A percentile compares a stretch with the other conserved stretches of the same genome.
phyloP scores from a whole-genome alignment of 2,113 vertebrate species.

The Dasyprocta punctata region DNA sequence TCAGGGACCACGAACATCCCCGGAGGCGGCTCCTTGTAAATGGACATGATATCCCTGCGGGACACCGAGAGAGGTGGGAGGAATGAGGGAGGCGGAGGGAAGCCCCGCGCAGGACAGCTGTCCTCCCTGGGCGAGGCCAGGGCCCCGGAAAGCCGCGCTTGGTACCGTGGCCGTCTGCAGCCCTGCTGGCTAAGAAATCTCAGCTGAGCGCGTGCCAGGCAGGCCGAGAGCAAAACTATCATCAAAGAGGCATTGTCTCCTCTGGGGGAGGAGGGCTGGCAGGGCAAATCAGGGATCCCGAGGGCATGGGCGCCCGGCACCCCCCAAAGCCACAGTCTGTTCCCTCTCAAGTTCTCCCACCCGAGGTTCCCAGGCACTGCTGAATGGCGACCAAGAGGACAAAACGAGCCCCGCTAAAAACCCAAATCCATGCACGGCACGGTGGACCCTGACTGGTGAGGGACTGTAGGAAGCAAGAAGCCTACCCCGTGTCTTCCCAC shows the following conservation, averaged over 20 bases:
- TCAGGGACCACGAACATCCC: constrained; percentile 99
- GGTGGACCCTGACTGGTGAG: neutral
- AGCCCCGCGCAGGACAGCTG: constrained; percentile 46
- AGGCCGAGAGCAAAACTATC: constrained; percentile 71
- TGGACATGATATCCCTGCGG: constrained; percentile 98
- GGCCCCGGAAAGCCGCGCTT: constrained; percentile 67
- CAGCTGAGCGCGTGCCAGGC: constrained; percentile 68
- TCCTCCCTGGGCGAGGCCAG: constrained; percentile 15
- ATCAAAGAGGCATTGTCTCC: constrained; percentile 78
- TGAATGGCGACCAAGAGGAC: neutral
- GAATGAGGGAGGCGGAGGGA: constrained; percentile 62
- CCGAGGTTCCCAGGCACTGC: constrained; percentile 57
- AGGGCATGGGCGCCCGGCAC: constrained; percentile 32
- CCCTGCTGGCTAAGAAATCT: constrained; percentile 58
- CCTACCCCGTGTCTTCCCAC: neutral
- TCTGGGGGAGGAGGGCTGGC: neutral
- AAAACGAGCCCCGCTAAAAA: constrained; percentile 1
- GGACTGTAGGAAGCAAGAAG: neutral
- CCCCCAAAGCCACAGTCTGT: constrained; percentile 61
- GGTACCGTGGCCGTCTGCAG: constrained; percentile 67
- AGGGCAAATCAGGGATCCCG: constrained; percentile 3
- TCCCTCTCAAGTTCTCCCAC: constrained; percentile 67
- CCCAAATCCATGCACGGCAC: neutral
- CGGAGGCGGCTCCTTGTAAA: constrained; percentile 98
- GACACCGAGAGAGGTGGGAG: constrained; percentile 74